phyloP scores from a whole-genome alignment of 2,797 vertebrate genomes.

The Urocyon cinereoargenteus region DNA sequence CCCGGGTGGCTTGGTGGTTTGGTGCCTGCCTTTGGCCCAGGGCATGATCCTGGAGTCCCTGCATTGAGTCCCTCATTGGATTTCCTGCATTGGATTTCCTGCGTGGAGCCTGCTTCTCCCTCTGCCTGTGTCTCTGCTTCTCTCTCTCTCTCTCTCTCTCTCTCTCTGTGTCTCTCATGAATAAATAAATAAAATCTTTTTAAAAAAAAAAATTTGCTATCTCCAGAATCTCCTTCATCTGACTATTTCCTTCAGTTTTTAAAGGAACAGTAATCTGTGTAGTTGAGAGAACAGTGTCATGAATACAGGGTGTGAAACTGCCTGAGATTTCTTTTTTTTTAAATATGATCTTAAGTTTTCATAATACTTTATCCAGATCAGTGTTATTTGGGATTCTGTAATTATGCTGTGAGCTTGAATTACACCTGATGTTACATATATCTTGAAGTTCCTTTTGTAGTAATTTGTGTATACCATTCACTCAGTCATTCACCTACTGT shows the following conservation, averaged over 20 bases:
- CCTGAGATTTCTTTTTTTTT: not conserved
- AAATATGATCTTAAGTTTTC: not conserved
- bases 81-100: too few species aligned
- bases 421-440: not conserved
- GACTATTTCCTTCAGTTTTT: slow-evolving; percentile 25
- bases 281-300: not conserved
- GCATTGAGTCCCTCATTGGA: too few species aligned
- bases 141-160: too few species aligned
- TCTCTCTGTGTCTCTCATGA: too few species aligned
- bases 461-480: not conserved
- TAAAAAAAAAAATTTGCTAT: not conserved
- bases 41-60: too few species aligned
- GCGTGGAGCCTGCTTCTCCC: too few species aligned
- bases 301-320: not conserved
- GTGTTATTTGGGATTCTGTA: slow-evolving; percentile 24
- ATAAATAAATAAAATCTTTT: too few species aligned
- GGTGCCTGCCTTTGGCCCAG: too few species aligned
- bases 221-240: not conserved
- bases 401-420: slow-evolving; percentile 14
- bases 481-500: not conserved
- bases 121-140: too few species aligned
- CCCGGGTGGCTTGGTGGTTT: too few species aligned
- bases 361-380: not conserved
- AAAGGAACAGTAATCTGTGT: not conserved
- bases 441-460: slow-evolving; percentile 3